Conservation (phyloP, 2,797 vertebrate species). For the Leptodactylus fallax region DNA sequence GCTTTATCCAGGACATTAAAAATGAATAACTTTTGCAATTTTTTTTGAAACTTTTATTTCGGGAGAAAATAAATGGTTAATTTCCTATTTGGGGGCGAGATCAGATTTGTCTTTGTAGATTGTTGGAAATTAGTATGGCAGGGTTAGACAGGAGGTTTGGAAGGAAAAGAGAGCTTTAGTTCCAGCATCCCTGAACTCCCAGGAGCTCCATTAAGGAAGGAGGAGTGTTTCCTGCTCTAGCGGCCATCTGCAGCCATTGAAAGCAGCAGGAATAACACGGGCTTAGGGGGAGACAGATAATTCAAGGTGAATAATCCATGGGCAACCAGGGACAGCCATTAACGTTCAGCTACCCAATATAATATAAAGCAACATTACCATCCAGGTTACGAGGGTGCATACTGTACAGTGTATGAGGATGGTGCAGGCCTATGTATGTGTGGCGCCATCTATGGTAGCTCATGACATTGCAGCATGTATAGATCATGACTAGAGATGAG, state of each 20-base stretch:
- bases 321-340: constrained; percentile 67
- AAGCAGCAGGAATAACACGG: constrained; percentile 79
- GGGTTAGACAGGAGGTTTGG: constrained; percentile 83
- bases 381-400: too few relatives aligned
- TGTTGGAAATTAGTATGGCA: constrained; percentile 71
- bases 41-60: constrained; percentile 74
- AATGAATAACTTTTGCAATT: constrained; percentile 68
- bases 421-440: background rate
- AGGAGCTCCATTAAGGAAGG: constrained; percentile 90
- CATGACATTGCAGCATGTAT: background rate
- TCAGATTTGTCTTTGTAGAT: constrained; percentile 40
- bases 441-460: background rate
- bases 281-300: constrained; percentile 74
- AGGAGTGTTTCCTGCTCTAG: constrained; percentile 90
- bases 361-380: too few relatives aligned
- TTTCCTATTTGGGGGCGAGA: constrained; percentile 68
- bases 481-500: too few relatives aligned
- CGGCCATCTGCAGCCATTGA: constrained; percentile 82
- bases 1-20: constrained; percentile 77
- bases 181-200: constrained; percentile 92
- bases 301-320: constrained; percentile 74
- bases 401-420: too few relatives aligned
- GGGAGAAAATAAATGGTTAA: constrained; percentile 80
- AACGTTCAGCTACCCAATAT: constrained; percentile 36
- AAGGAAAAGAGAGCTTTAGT: constrained; percentile 86